These are phyloP conservation scores for Epicampocera succincta DNA, from an alignment of 2,888 invertebrate genomes.

Conservation along the genomic window DNA sequence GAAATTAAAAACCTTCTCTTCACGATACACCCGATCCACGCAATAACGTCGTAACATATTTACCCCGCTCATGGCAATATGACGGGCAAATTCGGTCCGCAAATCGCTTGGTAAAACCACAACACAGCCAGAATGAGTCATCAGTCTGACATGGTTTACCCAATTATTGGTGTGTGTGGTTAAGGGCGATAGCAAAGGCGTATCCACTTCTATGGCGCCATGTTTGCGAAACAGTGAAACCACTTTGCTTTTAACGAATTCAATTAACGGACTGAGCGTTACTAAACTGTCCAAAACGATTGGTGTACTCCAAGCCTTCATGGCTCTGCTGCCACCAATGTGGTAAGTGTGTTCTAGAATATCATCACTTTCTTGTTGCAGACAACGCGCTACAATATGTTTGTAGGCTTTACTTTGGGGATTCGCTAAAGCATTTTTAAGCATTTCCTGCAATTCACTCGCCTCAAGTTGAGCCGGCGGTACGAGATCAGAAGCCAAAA, in stretches of 20 bases:
- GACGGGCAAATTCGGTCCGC: conserved; percentile 89
- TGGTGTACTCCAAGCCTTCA: conserved; percentile 78
- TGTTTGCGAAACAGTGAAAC: conserved; percentile 87
- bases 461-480: conserved; percentile 94
- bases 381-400: conserved; percentile 83
- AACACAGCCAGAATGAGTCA: conserved; percentile 93
- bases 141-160: conserved; percentile 86
- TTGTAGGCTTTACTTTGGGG: conserved; percentile 91
- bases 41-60: conserved; percentile 91
- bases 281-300: conserved; percentile 80
- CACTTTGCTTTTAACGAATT: conserved; percentile 81
- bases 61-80: conserved; percentile 90
- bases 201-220: conserved; percentile 89
- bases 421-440: conserved; percentile 91
- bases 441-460: conserved; percentile 90
- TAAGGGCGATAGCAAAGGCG: conserved; percentile 91
- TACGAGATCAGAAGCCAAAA: conserved; percentile 90
- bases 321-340: conserved; percentile 82
- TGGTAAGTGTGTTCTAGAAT: conserved; percentile 90
- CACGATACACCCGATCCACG: conserved; percentile 92
- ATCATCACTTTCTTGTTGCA: conserved; percentile 80
- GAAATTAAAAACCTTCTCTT: conserved; percentile 89
- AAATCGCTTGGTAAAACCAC: conserved; percentile 93
- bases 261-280: conserved; percentile 81
- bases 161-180: conserved; percentile 81